Percentiles rank a stretch among this genome's conserved stretches.
phyloP scores from a whole-genome alignment of 1,140 invertebrate genomes.

The Drosophila watanabei region DNA sequence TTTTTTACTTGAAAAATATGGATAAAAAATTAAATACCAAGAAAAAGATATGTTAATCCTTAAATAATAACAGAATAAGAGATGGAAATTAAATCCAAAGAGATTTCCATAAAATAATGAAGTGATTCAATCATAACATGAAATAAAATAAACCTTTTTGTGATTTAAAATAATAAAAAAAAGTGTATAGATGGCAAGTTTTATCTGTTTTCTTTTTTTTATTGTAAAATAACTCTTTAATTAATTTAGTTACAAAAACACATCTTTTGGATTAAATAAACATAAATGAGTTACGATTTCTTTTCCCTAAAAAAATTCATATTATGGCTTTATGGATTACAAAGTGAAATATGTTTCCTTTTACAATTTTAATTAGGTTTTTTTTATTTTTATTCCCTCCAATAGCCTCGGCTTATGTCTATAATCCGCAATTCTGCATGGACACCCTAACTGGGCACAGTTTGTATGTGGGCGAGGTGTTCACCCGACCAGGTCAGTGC shows the following conservation, averaged over 20 bases:
- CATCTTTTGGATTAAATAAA: too few species aligned
- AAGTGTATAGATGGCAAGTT: too few species aligned
- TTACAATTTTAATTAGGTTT: background rate
- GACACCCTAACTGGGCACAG: slow-evolving; percentile 65
- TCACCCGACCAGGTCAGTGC: slow-evolving; percentile 67
- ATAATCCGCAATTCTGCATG: slow-evolving; percentile 49
- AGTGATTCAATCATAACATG: background rate
- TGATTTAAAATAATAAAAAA: background rate
- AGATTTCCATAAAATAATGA: background rate
- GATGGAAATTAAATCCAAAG: background rate
- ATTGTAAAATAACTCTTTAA: too few species aligned
- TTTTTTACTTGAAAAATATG: background rate
- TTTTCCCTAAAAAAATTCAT: too few species aligned
- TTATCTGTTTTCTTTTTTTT: too few species aligned
- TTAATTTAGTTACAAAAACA: too few species aligned
- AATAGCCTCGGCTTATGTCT: slow-evolving; percentile 17
- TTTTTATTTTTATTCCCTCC: background rate
- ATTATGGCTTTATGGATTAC: background rate
- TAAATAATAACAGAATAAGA: background rate
- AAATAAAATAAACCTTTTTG: background rate
- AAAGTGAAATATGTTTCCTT: background rate
- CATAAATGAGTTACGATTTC: too few species aligned
- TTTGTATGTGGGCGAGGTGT: slow-evolving; percentile 72
- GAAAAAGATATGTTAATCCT: background rate
- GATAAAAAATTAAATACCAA: background rate